A percentile compares a stretch with the other conserved stretches of the same genome.
These are phyloP conservation scores for Spizaetus ornatus DNA, from an alignment of 2,113 vertebrate genomes.

Conservation along the genomic window DNA sequence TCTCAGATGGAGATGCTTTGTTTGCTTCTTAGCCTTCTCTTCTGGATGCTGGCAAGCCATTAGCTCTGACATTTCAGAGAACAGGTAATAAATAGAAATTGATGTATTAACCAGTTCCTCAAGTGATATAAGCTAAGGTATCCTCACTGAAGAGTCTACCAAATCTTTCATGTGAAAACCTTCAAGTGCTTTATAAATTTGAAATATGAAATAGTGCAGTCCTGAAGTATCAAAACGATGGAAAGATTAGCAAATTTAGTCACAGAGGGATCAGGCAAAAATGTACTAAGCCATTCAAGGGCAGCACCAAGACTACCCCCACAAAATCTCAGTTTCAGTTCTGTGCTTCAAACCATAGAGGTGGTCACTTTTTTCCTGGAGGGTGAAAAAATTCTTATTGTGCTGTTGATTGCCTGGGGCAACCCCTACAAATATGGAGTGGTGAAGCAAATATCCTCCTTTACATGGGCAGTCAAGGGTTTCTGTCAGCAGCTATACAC, in stretches of 20 bases:
- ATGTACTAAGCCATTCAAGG: neutral
- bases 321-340: neutral
- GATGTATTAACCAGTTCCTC: neutral
- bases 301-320: neutral
- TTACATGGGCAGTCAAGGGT: neutral
- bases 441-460: conserved; percentile 27
- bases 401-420: neutral
- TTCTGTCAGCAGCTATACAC: neutral
- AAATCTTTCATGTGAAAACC: neutral
- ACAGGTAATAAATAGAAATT: neutral
- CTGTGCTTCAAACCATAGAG: neutral
- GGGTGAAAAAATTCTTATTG: neutral
- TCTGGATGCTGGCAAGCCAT: neutral
- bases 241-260: neutral
- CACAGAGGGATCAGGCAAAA: neutral
- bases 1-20: neutral
- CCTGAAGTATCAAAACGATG: neutral
- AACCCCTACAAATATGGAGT: conserved; percentile 14
- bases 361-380: neutral
- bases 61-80: neutral
- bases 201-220: neutral
- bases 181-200: neutral
- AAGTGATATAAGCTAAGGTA: neutral
- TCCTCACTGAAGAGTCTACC: neutral
- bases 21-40: neutral